Evolutionary conservation across 2,888 invertebrate species (phyloP).

Genomic region (Pandemis corylana): DNA sequence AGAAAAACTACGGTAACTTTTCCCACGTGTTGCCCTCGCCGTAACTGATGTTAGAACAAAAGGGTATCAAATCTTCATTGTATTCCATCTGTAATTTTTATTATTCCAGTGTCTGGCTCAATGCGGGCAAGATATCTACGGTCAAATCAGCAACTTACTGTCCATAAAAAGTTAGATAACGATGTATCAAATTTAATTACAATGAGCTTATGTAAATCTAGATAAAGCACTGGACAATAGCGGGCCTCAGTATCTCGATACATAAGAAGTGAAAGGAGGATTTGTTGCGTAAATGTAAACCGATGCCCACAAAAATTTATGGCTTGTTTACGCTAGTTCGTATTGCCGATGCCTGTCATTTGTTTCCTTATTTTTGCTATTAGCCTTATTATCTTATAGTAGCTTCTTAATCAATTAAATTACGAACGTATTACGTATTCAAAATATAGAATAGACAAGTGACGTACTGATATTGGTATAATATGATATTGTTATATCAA

Average conservation of each 20-base stretch:
- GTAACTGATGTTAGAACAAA: constrained; percentile 20
- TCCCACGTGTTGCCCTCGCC: constrained; percentile 16
- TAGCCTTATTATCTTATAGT: too few relatives aligned
- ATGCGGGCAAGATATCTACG: constrained; percentile 25
- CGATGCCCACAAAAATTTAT: constrained; percentile 33
- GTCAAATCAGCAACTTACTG: constrained; percentile 26
- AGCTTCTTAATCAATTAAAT: too few relatives aligned
- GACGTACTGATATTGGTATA: too few relatives aligned
- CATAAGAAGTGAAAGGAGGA: constrained; percentile 39
- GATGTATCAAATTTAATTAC: constrained; percentile 13
- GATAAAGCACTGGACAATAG: constrained; percentile 19
- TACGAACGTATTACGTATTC: too few relatives aligned
- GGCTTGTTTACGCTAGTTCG: constrained; percentile 8
- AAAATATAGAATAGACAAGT: too few relatives aligned
- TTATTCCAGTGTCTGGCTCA: background rate
- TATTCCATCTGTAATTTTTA: background rate
- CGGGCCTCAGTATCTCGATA: constrained; percentile 12
- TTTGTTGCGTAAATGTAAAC: constrained; percentile 20
- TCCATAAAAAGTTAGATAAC: constrained; percentile 11
- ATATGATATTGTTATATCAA: too few relatives aligned
- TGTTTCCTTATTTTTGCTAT: background rate
- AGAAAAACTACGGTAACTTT: constrained; percentile 10
- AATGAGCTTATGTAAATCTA: constrained; percentile 27
- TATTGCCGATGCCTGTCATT: background rate
- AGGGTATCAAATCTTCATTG: constrained; percentile 12